A percentile compares a stretch with the other conserved stretches of the same genome.
Conservation (phyloP, 2,797 vertebrate genomes). For the Rhyacichthys aspro region DNA sequence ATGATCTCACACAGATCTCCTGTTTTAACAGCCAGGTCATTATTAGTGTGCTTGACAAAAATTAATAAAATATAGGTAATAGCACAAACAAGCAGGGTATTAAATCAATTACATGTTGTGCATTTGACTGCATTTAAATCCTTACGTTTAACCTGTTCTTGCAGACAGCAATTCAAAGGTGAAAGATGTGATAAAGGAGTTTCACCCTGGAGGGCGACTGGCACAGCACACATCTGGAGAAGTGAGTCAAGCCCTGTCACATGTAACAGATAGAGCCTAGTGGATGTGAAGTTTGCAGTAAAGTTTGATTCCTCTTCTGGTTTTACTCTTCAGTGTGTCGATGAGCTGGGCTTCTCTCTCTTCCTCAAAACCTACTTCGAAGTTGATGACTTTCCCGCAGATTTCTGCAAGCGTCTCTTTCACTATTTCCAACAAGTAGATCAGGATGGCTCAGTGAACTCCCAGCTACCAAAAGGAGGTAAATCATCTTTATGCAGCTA, state of each 20-base stretch:
- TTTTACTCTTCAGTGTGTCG: constrained; percentile 74
- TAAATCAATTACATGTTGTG: background rate
- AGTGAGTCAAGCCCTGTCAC: constrained; percentile 68
- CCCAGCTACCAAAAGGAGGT: constrained; percentile 56
- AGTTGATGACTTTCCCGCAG: constrained; percentile 80
- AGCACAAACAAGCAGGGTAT: background rate
- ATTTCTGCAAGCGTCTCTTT: constrained; percentile 85
- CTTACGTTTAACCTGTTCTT: background rate
- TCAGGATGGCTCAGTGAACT: constrained; percentile 38
- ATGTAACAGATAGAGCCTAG: background rate
- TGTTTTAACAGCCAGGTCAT: constrained; percentile 7
- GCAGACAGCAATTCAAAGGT: constrained; percentile 87
- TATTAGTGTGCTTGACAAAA: background rate
- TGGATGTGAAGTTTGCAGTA: background rate
- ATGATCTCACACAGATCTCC: constrained; percentile 3
- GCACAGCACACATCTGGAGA: constrained; percentile 79
- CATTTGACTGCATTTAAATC: background rate
- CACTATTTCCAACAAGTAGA: constrained; percentile 83
- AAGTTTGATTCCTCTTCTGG: background rate
- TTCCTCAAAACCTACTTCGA: constrained; percentile 90
- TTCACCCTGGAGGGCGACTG: constrained; percentile 81
- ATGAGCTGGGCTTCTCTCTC: constrained; percentile 81
- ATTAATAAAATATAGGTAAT: background rate
- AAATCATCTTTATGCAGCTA: background rate
- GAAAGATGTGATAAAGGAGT: constrained; percentile 88